Conservation (phyloP, 2,113 vertebrate species). For the Porphyrio hochstetteri region DNA sequence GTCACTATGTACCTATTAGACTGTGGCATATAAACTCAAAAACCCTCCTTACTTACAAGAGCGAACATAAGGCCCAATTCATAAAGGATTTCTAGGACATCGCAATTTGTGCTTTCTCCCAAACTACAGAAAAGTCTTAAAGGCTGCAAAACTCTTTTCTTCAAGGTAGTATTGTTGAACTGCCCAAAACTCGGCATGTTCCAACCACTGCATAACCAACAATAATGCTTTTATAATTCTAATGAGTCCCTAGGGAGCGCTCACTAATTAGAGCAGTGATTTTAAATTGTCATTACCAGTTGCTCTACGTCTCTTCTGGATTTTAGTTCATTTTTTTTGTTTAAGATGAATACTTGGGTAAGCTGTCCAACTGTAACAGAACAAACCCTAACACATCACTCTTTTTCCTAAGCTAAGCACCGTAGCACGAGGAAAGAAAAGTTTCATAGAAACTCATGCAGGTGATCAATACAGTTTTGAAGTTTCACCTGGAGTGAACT, state of each 20-base stretch:
- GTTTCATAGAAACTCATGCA: background rate
- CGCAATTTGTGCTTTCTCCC: constrained; percentile 52
- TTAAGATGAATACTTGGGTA: background rate
- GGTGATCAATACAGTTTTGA: background rate
- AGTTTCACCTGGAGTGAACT: background rate
- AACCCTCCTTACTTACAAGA: constrained; percentile 65
- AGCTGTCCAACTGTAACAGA: background rate
- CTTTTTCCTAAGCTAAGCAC: background rate
- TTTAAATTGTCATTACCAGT: constrained; percentile 38
- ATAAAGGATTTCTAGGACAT: constrained; percentile 68
- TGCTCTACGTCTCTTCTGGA: background rate
- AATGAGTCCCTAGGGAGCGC: constrained; percentile 41
- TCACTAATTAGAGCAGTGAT: constrained; percentile 49
- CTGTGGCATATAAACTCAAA: constrained; percentile 73
- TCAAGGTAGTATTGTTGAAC: constrained; percentile 30
- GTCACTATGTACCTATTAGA: constrained; percentile 79
- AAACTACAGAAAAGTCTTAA: constrained; percentile 49
- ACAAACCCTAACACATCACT: background rate
- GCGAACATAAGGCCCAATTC: constrained; percentile 63
- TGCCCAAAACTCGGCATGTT: constrained; percentile 17
- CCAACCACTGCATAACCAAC: background rate
- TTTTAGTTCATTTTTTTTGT: background rate
- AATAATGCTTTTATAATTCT: constrained; percentile 56
- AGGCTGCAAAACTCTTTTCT: constrained; percentile 42
- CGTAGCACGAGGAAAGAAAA: accelerated